Evolutionary conservation across 2,797 vertebrate genomes (phyloP).

Genomic region (Clarias fuscus): DNA sequence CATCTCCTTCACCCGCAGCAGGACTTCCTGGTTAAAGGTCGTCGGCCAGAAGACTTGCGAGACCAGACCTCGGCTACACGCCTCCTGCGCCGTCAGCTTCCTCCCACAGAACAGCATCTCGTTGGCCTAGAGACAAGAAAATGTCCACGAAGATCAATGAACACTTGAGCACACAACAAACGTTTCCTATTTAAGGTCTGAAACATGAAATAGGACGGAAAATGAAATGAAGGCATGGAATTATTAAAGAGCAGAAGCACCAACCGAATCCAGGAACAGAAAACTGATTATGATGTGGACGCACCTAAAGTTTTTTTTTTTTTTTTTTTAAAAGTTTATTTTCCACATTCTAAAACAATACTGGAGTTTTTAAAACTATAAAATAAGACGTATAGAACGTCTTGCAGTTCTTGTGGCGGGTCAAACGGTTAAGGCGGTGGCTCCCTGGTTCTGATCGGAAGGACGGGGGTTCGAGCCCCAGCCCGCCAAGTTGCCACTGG

Average conservation of each 20-base stretch:
- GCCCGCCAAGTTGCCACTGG: too few relatives aligned
- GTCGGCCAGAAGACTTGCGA: constrained; percentile 99
- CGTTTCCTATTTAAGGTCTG: not conserved
- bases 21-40: constrained; percentile 97
- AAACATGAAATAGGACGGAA: not conserved
- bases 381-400: too few relatives aligned
- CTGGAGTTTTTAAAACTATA: too few relatives aligned
- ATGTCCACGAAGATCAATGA: not conserved
- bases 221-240: not conserved
- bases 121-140: constrained; percentile 83
- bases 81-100: constrained; percentile 95
- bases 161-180: not conserved
- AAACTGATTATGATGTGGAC: not conserved
- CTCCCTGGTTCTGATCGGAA: too few relatives aligned
- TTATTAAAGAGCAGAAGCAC: not conserved
- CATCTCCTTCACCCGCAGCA: constrained; percentile 97
- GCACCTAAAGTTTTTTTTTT: too few relatives aligned
- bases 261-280: not conserved
- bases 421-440: too few relatives aligned
- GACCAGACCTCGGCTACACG: constrained; percentile 92
- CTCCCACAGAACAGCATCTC: constrained; percentile 98
- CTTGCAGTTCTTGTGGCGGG: too few relatives aligned
- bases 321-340: too few relatives aligned
- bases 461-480: too few relatives aligned
- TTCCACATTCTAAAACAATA: too few relatives aligned